Percentiles rank a stretch among this genome's conserved stretches.
phyloP scores from a whole-genome alignment of 2,113 vertebrate genomes.

The Larimichthys crocea region DNA sequence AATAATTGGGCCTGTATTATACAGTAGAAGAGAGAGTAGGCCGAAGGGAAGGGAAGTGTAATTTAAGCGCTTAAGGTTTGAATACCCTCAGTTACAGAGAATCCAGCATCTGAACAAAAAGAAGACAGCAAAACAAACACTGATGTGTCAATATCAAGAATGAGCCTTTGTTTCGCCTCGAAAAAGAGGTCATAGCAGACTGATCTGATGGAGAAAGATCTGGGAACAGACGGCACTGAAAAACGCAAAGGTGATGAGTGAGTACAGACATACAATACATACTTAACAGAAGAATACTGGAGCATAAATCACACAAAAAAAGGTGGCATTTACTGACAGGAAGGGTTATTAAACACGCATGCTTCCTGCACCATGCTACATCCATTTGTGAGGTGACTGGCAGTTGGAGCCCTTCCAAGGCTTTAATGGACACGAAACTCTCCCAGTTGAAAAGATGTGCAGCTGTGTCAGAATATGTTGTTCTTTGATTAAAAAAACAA shows the following conservation, averaged over 20 bases:
- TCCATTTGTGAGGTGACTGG: not conserved
- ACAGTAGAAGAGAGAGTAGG: constrained; percentile 42
- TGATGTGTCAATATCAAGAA: constrained; percentile 48
- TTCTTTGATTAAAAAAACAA: not conserved
- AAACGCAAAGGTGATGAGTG: constrained; percentile 36
- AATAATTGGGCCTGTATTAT: constrained; percentile 61
- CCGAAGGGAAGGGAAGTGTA: constrained; percentile 65
- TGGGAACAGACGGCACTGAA: constrained; percentile 24
- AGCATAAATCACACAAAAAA: constrained; percentile 16
- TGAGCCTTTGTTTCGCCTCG: constrained; percentile 37
- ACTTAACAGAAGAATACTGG: not conserved
- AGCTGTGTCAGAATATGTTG: not conserved
- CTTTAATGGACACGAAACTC: not conserved
- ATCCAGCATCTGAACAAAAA: constrained; percentile 44
- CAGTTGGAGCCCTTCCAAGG: not conserved
- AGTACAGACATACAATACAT: constrained; percentile 10
- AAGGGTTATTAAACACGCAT: constrained; percentile 20
- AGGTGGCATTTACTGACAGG: constrained; percentile 25
- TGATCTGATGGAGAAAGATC: constrained; percentile 24
- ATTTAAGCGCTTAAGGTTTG: constrained; percentile 60
- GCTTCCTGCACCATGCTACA: not conserved
- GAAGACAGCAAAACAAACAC: constrained; percentile 52
- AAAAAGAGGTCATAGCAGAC: constrained; percentile 27
- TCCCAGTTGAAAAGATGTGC: not conserved
- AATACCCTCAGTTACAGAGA: constrained; percentile 39